Evolutionary conservation across 2,113 vertebrate genomes (phyloP).

Genomic region (Nanger granti): DNA sequence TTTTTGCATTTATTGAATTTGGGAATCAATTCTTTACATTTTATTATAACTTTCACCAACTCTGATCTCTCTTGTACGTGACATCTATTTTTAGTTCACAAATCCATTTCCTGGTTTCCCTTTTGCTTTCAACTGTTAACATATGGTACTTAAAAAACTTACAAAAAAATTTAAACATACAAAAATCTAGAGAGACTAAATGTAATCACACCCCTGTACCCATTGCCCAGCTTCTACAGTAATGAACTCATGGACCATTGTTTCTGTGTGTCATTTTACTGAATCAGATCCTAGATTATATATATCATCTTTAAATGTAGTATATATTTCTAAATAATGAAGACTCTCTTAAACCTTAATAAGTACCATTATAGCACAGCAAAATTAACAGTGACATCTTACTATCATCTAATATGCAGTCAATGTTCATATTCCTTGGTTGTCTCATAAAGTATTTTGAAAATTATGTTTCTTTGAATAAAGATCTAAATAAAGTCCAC

Average conservation of each 20-base stretch:
- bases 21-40: neutral
- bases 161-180: neutral
- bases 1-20: neutral
- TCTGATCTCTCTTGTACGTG: neutral
- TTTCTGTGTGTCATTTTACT: neutral
- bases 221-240: neutral
- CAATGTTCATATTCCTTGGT: neutral
- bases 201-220: neutral
- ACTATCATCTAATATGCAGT: neutral
- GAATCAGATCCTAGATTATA: neutral
- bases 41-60: neutral
- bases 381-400: neutral
- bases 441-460: neutral
- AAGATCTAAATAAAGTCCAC: neutral
- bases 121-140: neutral
- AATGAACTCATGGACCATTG: neutral
- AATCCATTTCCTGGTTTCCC: neutral
- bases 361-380: neutral
- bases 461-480: constrained; percentile 3
- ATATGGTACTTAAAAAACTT: neutral
- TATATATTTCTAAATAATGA: neutral
- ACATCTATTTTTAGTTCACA: constrained; percentile 1
- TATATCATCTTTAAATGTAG: neutral
- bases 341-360: neutral
- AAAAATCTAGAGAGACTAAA: neutral